Evolutionary conservation across 1,140 invertebrate species (phyloP), one percentile per base, ranked within the genome.

Genomic region (Lepidurus packardi): DNA sequence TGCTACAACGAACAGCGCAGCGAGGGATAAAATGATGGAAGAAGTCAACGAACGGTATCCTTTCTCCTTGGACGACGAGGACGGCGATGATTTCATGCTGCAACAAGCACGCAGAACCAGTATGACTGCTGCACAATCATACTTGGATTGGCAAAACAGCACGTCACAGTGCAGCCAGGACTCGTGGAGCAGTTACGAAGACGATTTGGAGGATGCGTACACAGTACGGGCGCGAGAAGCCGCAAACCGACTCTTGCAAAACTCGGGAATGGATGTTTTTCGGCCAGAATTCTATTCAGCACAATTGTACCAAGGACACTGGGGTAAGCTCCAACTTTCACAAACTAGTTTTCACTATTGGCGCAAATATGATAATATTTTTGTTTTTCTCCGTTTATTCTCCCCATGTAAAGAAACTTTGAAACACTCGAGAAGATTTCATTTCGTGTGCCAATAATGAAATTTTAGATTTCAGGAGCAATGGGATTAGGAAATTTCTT

Each of bases 121-220:
- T 65, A 13, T 7, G 21, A 65, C 53, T 1, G 13, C 53, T 13
- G 53, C 53, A 21, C 53, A 65, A 65, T 65, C 53, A 1, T 65
- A 65, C 53, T 65, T 65, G 53, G 53, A 65, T 65, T 65, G 53
- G 53, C 53, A 65, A 65, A 65, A n/a, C 53, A 65, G 53, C 53
- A 65, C 53, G 53, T 65, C 53, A 13, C 53, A 65, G 21, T 65
- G 21, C 21, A 21, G 53, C 16, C 53, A 65, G 13, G 53, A 65
- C 21, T 65, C 53, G 13, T 65, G 53, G 53, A 65, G 5, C 21
- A 65, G 13, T n/a, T 65, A 65, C 53, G 53, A 65, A 65, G 53
- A 65, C 53, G 53, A 65, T 9, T 7, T 21, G 16, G 53, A 65
- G 7, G 53, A 16, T 13, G 53, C 9, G 6, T 13, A 65, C 53